Evolutionary conservation across 2,888 invertebrate species (phyloP), one percentile per base, ranked within the genome.

Genomic region (Cyaniris semiargus): DNA sequence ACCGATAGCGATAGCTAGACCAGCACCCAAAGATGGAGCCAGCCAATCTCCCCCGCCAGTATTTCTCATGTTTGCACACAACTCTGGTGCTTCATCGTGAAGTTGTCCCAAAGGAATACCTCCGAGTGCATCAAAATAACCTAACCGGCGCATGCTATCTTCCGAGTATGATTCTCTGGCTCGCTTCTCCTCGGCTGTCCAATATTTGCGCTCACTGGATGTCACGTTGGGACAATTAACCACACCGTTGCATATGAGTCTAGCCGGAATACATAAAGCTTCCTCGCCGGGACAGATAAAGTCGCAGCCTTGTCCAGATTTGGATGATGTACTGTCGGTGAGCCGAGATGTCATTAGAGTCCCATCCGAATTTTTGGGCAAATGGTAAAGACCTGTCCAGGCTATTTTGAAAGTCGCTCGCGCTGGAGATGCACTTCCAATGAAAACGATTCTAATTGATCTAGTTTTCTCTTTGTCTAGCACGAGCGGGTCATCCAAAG

Each of bases 351-450:
- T 97, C 94, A 97, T 97, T 58, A 96, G 88, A 34, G 96, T 96
- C 0, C 97, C 98, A 82, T 97, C 97, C 27, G 96, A 95, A 88
- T 97, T 97, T 81, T 97, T 95, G 0, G 98, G 98, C 82, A 98
- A 91, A 88, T 98, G 98, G 85, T 96, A 97, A 66, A 98, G 94
- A 83, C 98, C 98, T 2, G 98, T 98, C 98, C 98, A 98, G 18
- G 97, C 97, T 56, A 98, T 96, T 86, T 97, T 97, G 86, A 98
- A 98, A 15, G 97, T 96, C 13, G 97, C 97, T 79, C 97, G 94
- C 0, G 97, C 97, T 0, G 98, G 97, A 80, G 97, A 96, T 0
- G 96, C 95, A 66, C 97, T 97, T 0, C 95, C 95, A 0, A 96
- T 96, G 79, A 97, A 97, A 76, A 96, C 96, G 78, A 97, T 96